A percentile compares a stretch with the other conserved stretches of the same genome.
Conservation (phyloP, 2,113 vertebrate species). For the Callithrix jacchus region DNA sequence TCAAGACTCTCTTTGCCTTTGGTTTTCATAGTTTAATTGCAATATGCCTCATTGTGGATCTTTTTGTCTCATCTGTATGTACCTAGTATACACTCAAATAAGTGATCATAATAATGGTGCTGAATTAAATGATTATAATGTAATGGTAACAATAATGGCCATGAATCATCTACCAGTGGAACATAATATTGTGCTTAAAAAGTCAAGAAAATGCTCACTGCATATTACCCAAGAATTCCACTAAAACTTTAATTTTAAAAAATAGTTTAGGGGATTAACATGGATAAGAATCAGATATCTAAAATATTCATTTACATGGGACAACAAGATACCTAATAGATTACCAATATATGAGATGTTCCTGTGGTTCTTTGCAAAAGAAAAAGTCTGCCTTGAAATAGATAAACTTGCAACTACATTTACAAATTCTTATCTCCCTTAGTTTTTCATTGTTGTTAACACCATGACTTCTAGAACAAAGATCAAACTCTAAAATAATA, state of each 20-base stretch:
- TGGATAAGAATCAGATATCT: neutral
- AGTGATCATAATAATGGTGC: neutral
- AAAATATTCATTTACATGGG: neutral
- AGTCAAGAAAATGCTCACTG: neutral
- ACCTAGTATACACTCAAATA: conserved; percentile 1
- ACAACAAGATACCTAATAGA: neutral
- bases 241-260: neutral
- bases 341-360: neutral
- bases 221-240: conserved; percentile 2
- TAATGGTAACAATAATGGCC: conserved; percentile 15
- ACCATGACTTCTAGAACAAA: conserved; percentile 16
- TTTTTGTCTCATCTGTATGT: neutral
- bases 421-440: conserved; percentile 10
- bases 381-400: neutral
- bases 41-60: neutral
- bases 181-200: conserved; percentile 10
- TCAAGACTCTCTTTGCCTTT: conserved; percentile 21
- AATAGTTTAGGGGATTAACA: neutral
- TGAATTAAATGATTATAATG: conserved; percentile 20
- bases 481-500: conserved; percentile 40
- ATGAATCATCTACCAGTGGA: neutral
- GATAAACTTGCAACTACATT: neutral
- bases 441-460: conserved; percentile 6
- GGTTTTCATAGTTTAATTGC: neutral
- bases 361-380: conserved; percentile 6